Conservation (phyloP, 2,113 vertebrate species). For the Redunca redunca region DNA sequence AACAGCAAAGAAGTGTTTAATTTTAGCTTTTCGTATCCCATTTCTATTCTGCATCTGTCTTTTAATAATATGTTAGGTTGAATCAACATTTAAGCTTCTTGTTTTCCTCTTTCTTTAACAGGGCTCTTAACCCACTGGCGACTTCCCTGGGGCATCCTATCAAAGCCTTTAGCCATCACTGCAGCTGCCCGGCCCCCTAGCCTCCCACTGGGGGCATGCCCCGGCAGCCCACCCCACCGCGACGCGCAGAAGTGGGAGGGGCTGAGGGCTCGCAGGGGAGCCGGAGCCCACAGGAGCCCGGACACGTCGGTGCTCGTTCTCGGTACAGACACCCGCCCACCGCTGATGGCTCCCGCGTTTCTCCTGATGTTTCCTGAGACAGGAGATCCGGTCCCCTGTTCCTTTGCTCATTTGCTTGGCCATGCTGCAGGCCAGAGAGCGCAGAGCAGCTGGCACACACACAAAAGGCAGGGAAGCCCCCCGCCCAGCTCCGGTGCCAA, state of each 20-base stretch:
- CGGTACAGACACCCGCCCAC: neutral
- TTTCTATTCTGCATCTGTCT: conserved; percentile 41
- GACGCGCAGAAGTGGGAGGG: conserved; percentile 19
- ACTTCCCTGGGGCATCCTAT: neutral
- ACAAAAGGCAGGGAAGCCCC: fast-evolving
- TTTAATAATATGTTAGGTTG: neutral
- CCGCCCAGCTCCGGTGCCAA: fast-evolving
- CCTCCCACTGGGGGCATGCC: neutral
- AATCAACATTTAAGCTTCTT: conserved; percentile 33
- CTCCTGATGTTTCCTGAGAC: fast-evolving
- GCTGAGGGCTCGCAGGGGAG: neutral
- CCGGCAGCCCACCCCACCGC: neutral
- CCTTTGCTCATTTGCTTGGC: neutral
- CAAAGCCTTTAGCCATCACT: conserved; percentile 52
- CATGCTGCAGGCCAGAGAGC: no score
- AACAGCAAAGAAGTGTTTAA: neutral
- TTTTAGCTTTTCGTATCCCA: neutral
- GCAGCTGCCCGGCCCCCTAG: conserved; percentile 34
- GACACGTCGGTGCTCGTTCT: neutral
- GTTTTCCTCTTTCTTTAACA: neutral
- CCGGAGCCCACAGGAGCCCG: neutral
- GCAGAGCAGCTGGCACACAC: fast-evolving
- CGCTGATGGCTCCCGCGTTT: fast-evolving
- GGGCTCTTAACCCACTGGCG: conserved; percentile 14
- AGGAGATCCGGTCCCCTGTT: fast-evolving